Conservation (phyloP, 1,140 invertebrate genomes). For the Hycleus phaleratus region DNA sequence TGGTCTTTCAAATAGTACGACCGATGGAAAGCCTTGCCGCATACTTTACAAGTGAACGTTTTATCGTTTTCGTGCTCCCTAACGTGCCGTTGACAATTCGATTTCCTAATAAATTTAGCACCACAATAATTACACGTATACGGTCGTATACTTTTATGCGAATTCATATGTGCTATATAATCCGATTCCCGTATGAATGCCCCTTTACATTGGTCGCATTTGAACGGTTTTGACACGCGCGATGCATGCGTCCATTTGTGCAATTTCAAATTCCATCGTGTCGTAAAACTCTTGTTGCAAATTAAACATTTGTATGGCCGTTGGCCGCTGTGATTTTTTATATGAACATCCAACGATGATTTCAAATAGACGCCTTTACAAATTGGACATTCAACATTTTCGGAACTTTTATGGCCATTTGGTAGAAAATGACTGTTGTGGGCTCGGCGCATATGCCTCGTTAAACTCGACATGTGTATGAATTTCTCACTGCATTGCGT, state of each 20-base stretch:
- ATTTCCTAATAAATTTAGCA: conserved; percentile 86
- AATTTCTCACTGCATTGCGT: conserved; percentile 76
- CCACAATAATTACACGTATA: conserved; percentile 91
- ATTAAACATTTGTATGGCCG: conserved; percentile 70
- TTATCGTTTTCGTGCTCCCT: conserved; percentile 85
- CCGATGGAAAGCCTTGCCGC: conserved; percentile 77
- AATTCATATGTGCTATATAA: conserved; percentile 75
- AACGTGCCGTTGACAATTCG: conserved; percentile 84
- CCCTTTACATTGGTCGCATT: conserved; percentile 74
- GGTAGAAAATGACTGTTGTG: conserved; percentile 72
- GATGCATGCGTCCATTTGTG: conserved; percentile 85
- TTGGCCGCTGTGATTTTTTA: conserved; percentile 66
- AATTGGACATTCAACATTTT: conserved; percentile 71
- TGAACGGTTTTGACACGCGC: conserved; percentile 73
- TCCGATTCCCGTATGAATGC: conserved; percentile 73
- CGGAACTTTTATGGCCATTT: conserved; percentile 48
- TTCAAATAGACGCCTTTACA: conserved; percentile 73
- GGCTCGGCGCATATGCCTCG: conserved; percentile 70
- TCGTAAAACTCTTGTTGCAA: conserved; percentile 77
- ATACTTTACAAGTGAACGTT: conserved; percentile 79
- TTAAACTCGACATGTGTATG: conserved; percentile 70
- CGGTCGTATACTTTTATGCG: conserved; percentile 69
- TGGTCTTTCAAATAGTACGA: conserved; percentile 84
- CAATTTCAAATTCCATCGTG: conserved; percentile 81
- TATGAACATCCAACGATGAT: conserved; percentile 70